A percentile compares a stretch with the other conserved stretches of the same genome.
These are phyloP conservation scores for Gymnothorax javanicus DNA, from an alignment of 2,797 vertebrate genomes.

Conservation along the genomic window DNA sequence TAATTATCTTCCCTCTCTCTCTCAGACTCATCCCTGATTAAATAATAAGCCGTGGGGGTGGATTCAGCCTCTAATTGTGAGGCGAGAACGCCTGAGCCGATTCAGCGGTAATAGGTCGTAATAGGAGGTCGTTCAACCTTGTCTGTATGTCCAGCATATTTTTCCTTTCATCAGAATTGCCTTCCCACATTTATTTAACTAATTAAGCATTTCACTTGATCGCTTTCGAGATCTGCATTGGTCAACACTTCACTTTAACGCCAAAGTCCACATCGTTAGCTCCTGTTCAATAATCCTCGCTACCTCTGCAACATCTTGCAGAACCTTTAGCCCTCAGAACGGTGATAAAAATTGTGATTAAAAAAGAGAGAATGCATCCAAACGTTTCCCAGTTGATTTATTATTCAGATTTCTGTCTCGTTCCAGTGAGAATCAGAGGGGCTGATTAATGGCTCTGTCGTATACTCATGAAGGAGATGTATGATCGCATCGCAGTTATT, in stretches of 20 bases:
- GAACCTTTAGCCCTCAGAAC: conserved; percentile 44
- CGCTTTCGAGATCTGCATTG: conserved; percentile 43
- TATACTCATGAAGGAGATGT: conserved; percentile 67
- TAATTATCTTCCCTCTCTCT: conserved; percentile 49
- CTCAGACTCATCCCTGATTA: conserved; percentile 54
- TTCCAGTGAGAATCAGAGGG: conserved; percentile 63
- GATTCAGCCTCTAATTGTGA: conserved; percentile 60
- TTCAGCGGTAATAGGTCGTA: conserved; percentile 51
- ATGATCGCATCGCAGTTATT: conserved; percentile 57
- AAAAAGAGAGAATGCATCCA: conserved; percentile 60
- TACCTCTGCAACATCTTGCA: conserved; percentile 31
- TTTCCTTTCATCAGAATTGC: conserved; percentile 36
- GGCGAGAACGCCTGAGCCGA: conserved; percentile 46
- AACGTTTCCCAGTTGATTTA: conserved; percentile 70
- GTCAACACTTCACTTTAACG: conserved; percentile 38
- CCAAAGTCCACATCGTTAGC: conserved; percentile 47
- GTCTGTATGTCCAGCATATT: conserved; percentile 42
- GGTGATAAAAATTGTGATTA: conserved; percentile 44
- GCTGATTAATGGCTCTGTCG: conserved; percentile 75
- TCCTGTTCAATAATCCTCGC: conserved; percentile 38
- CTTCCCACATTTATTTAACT: conserved; percentile 54
- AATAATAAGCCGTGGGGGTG: conserved; percentile 66
- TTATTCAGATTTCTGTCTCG: conserved; percentile 67
- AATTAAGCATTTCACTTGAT: conserved; percentile 70
- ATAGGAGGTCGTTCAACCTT: conserved; percentile 42